phyloP scores from a whole-genome alignment of 2,888 invertebrate species.

The Acrobasis consociella region DNA sequence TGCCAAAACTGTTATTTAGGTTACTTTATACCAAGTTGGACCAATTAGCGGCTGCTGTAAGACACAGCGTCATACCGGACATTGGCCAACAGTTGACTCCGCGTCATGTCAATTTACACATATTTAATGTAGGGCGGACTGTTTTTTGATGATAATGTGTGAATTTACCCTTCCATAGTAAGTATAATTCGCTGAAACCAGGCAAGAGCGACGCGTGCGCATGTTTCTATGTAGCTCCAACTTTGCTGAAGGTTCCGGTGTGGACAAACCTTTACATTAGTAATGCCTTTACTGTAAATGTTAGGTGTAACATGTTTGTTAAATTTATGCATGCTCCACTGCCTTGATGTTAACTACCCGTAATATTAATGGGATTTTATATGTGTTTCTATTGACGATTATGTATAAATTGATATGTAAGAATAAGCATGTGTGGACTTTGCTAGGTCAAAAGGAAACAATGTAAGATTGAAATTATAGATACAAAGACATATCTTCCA shows the following conservation, averaged over 20 bases:
- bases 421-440: slow-evolving; percentile 24
- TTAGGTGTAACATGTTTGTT: slow-evolving; percentile 43
- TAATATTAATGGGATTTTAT: slow-evolving; percentile 58
- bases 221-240: too few species aligned
- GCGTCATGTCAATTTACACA: too few species aligned
- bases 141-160: too few species aligned
- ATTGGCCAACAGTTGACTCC: too few species aligned
- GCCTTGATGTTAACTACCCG: slow-evolving; percentile 69
- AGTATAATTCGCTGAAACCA: too few species aligned
- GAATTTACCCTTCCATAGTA: too few species aligned
- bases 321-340: slow-evolving; percentile 66
- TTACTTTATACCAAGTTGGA: too few species aligned
- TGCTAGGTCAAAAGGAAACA: slow-evolving; percentile 17
- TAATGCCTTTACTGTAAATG: slow-evolving; percentile 23
- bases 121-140: too few species aligned
- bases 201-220: too few species aligned
- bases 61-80: too few species aligned
- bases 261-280: slow-evolving; percentile 7
- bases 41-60: too few species aligned
- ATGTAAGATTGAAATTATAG: not conserved
- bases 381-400: slow-evolving; percentile 54
- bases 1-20: too few species aligned
- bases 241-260: not conserved
- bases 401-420: slow-evolving; percentile 46
- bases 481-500: slow-evolving; percentile 9